Conservation (phyloP, 2,113 vertebrate genomes). For the Pseudopodoces humilis region DNA sequence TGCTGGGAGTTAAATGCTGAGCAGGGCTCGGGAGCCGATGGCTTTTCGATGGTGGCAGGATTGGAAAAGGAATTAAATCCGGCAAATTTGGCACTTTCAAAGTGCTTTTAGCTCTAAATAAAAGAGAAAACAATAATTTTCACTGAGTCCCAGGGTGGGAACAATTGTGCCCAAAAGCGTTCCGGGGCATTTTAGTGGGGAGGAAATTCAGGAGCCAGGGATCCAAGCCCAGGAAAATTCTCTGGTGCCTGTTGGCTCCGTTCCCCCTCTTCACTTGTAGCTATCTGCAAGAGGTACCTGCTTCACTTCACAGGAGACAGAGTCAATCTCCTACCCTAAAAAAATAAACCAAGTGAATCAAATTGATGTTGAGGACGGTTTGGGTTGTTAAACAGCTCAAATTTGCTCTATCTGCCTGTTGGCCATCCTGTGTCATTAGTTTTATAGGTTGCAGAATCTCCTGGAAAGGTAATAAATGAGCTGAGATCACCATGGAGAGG, state of each 20-base stretch:
- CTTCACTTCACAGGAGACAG: background rate
- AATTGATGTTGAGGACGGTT: background rate
- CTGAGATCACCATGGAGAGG: background rate
- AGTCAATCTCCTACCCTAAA: background rate
- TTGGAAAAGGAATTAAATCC: background rate
- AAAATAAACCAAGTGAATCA: background rate
- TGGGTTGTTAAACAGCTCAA: background rate
- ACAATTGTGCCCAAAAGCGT: background rate
- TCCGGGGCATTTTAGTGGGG: background rate
- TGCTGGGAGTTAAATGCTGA: background rate
- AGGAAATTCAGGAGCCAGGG: background rate
- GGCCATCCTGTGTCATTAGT: background rate
- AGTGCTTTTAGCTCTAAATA: background rate
- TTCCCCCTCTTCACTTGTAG: slow-evolving; percentile 18
- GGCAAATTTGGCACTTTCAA: background rate
- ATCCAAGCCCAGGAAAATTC: background rate
- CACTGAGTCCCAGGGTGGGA: background rate
- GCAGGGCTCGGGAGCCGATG: background rate
- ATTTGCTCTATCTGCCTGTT: background rate
- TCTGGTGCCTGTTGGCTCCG: background rate
- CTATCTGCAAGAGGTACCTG: background rate
- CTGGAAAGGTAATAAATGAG: background rate
- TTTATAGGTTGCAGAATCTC: background rate
- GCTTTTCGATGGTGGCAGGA: background rate
- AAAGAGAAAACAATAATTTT: background rate